Base-by-base conservation (phyloP, 2,797 vertebrate genomes). In the Vireo griseus region DNA sequence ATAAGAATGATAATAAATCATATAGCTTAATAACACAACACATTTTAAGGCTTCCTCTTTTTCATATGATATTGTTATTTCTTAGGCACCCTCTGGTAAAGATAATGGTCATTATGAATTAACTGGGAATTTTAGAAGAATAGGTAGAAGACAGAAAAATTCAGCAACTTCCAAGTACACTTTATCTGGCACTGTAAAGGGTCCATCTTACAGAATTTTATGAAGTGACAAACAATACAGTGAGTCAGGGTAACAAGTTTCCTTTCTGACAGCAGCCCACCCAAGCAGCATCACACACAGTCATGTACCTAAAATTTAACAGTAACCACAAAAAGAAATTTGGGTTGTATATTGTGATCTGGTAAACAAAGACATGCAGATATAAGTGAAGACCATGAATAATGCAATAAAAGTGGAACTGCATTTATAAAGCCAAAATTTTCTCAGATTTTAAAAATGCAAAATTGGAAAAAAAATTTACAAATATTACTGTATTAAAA, bases 201-300 rank as follows among this genome's bases (percentile, higher is more conserved):
- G 58, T 80, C 51, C 52, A 79, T 55, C 21, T 37, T 29, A 65
- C 26, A 55, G 75, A 81, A 91, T 51, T 68, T 73, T 35, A 68
- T 81, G 81, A 93, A 91, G 90, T 76, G 83, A 79, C 40, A 13
- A 78, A 94, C 22, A 94, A 44, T 40, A 35, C 20, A 67, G 79
- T 61, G 96, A 94, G 82, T 85, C 84, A 82, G 73, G 39, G 2
- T 10, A 68, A 95, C 6, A 51, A 83, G 58, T 83, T 83, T 89
- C 65, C 90, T 31, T 58, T 63, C 55, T 93, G 94, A 97, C 92
- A 96, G 85, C 78, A 97, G 98, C 97, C 98, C 98, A 98, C 98
- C 98, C 98, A 98, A 92, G 95, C 66, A 94, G 95, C 78, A 77
- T 73, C 84, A 94, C 80, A 94, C 94, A 95, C 87, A 95, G 78